These are phyloP conservation scores for Pseudochaenichthys georgianus DNA, from an alignment of 2,797 vertebrate genomes.

Conservation along the genomic window DNA sequence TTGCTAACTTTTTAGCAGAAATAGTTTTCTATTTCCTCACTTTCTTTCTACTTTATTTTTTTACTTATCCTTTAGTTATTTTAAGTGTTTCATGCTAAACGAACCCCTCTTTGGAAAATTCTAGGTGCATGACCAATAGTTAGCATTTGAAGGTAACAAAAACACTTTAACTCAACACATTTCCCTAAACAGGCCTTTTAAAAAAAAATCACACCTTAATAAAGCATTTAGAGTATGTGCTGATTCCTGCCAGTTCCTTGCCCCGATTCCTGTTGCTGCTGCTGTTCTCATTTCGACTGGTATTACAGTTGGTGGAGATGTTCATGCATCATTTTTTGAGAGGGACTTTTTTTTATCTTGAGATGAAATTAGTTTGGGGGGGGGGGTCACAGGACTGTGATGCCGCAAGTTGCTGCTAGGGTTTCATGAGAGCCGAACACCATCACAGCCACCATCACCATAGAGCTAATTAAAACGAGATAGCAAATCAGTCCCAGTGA, in stretches of 20 bases:
- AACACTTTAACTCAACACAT: not conserved
- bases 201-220: conserved; percentile 9
- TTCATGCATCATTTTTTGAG: conserved; percentile 45
- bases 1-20: no score
- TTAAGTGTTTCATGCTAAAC: no score
- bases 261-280: not conserved
- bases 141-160: no score
- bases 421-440: conserved; percentile 38
- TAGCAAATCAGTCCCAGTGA: conserved; percentile 53
- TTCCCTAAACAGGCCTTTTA: not conserved
- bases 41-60: no score
- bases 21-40: no score
- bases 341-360: not conserved
- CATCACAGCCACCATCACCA: conserved; percentile 11
- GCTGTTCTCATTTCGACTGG: conserved; percentile 27
- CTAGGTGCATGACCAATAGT: no score
- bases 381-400: conserved; percentile 27
- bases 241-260: conserved; percentile 22
- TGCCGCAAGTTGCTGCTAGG: conserved; percentile 32
- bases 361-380: conserved; percentile 28
- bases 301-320: conserved; percentile 26
- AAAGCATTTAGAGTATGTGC: conserved; percentile 3
- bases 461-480: conserved; percentile 68
- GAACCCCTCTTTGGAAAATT: no score
- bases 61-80: no score